Base-by-base conservation (phyloP, 2,113 vertebrate genomes). In the Macquaria australasica region DNA sequence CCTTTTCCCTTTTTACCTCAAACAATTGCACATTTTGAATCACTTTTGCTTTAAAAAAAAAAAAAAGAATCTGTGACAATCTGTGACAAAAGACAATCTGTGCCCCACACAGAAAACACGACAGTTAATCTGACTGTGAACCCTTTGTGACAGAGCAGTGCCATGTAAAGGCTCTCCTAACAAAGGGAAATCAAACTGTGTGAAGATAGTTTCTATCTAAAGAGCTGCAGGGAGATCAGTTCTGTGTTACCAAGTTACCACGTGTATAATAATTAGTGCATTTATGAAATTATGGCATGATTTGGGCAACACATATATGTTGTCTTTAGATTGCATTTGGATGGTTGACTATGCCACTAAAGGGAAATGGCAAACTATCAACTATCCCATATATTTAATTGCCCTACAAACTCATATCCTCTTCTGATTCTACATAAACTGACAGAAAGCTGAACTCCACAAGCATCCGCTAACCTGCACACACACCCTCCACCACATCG, bases 401-500 rank as follows among this genome's bases (percentile, higher is more conserved):
- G 11, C 6, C 8, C 20, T 31, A 23, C 3, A 48, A 20, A 37
- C 51, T 31, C 4, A 9, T 5, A 37, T 18, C 18, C 28, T 45
- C 16, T 34, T 50, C 68, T 50, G 39, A 43, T 70, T 79, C 23
- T 39, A 34, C 31, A 59, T 31, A 28, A 58, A 59, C 23, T 41
- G 39, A 39, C 4, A 16, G 8, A 34, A 55, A 43, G 59, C 23
- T 67, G 62, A 70, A 23, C 43, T 69, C 34, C 25, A 25, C n/a
- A 15, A 60, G 34, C 71, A 37, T 68, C 50, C 23, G 50, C 45
- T 58, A 11, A 86, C n/a, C 28, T 56, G 20, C 63, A 70, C 69
- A 70, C 69, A 55, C 50, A 74, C 50, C 23, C 63, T 77, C 45
- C 58, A 41, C 56, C 37, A 69, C 62, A 72, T 67, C 6, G 23